Evolutionary conservation across 2,113 vertebrate species (phyloP).

Genomic region (Pardalotus punctatus): DNA sequence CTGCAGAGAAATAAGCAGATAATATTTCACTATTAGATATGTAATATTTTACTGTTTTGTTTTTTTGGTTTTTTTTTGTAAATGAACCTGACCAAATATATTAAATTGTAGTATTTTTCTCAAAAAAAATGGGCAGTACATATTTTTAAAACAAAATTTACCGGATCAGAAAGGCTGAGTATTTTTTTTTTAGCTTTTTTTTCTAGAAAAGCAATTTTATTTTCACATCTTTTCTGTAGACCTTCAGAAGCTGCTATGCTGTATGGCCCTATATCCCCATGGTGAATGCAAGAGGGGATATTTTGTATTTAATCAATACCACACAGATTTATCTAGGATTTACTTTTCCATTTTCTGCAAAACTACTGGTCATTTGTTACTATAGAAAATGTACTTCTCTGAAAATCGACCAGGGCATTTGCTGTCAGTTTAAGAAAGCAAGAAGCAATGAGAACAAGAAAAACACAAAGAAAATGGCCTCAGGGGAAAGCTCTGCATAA

Average conservation of each 20-base stretch:
- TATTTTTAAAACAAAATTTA: not conserved
- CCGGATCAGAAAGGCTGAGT: not conserved
- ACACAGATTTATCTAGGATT: not conserved
- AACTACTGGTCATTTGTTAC: constrained; percentile 42
- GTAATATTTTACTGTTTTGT: not conserved
- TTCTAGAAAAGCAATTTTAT: not conserved
- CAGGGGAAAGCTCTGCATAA: constrained; percentile 53
- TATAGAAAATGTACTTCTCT: constrained; percentile 34
- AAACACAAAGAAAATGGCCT: constrained; percentile 51
- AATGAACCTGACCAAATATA: not conserved
- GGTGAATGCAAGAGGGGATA: not conserved
- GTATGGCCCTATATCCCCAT: not conserved
- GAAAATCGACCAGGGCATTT: constrained; percentile 39
- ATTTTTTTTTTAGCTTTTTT: not conserved
- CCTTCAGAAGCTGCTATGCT: not conserved
- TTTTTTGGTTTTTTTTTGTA: not conserved
- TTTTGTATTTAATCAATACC: constrained; percentile 42
- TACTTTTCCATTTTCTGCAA: not conserved
- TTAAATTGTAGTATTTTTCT: not conserved
- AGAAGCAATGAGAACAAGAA: constrained; percentile 41
- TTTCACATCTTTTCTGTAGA: not conserved
- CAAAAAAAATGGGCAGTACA: not conserved
- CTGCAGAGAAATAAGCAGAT: not conserved
- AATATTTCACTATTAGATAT: not conserved
- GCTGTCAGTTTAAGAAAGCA: constrained; percentile 60